A percentile compares a stretch with the other conserved stretches of the same genome.
These are phyloP conservation scores for Aphelenchoides fujianensis DNA, from an alignment of 1,140 invertebrate genomes.

Conservation along the genomic window DNA sequence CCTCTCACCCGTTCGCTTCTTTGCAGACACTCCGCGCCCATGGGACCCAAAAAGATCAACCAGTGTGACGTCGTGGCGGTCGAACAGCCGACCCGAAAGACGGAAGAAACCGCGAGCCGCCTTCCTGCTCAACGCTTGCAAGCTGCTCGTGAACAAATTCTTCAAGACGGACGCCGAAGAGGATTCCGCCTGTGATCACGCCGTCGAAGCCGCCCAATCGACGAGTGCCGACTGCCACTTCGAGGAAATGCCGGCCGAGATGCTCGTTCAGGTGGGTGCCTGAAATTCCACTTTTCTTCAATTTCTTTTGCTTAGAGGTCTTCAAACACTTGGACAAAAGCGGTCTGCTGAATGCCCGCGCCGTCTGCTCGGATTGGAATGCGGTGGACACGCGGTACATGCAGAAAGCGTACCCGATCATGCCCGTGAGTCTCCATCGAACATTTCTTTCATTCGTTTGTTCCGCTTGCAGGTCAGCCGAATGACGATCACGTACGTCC, in stretches of 20 bases:
- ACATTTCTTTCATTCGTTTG: background rate
- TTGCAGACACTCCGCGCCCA: background rate
- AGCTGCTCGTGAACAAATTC: background rate
- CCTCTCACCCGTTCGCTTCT: background rate
- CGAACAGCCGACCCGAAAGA: background rate
- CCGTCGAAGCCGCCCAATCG: background rate
- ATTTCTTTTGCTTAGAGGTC: too few relatives aligned
- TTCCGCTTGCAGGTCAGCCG: constrained; percentile 14
- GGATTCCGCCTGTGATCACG: background rate
- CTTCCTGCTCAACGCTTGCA: background rate
- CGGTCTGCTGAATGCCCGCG: background rate
- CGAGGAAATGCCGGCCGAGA: background rate
- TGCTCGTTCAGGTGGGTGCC: background rate
- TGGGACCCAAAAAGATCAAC: background rate
- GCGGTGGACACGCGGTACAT: background rate
- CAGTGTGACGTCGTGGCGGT: background rate
- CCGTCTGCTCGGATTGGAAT: background rate
- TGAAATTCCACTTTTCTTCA: too few relatives aligned
- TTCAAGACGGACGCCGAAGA: background rate
- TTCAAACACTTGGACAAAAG: constrained; percentile 6
- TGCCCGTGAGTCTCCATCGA: background rate
- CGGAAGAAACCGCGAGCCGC: background rate
- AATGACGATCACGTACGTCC: constrained; percentile 7
- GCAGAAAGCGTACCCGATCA: background rate
- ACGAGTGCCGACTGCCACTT: background rate